Conservation (phyloP, 2,113 vertebrate species). For the Hydrolagus affinis region DNA sequence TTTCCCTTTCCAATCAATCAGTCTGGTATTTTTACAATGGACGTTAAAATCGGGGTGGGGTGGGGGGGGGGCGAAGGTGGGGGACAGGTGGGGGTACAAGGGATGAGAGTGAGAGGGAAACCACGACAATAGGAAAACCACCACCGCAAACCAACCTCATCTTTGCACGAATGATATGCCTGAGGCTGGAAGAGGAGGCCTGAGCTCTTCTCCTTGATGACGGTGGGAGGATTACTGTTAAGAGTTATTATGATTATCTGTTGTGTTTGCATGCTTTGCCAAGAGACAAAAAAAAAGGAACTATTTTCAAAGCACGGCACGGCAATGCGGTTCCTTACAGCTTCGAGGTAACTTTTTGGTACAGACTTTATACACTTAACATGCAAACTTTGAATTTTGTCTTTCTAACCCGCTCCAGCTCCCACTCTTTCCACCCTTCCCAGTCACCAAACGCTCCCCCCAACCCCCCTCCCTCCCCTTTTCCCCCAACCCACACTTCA, state of each 20-base stretch:
- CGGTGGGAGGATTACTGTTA: no score
- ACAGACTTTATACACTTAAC: background rate
- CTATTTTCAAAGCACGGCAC: slow-evolving; percentile 45
- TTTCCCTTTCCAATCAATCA: slow-evolving; percentile 25
- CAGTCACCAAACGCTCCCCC: background rate
- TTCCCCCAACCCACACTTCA: background rate
- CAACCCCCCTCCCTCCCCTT: background rate
- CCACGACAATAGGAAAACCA: no score
- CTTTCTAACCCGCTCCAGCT: slow-evolving; percentile 35
- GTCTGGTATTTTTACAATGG: slow-evolving; percentile 25
- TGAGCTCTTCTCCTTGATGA: background rate
- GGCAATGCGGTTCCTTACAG: slow-evolving; percentile 49
- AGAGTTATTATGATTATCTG: slow-evolving; percentile 34
- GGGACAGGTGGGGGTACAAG: no score
- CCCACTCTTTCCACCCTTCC: background rate
- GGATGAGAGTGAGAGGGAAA: no score
- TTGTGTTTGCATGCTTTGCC: slow-evolving; percentile 55
- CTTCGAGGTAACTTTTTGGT: slow-evolving; percentile 39
- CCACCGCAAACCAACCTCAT: no score
- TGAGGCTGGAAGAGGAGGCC: slow-evolving; percentile 39
- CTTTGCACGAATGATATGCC: slow-evolving; percentile 35
- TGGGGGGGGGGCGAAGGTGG: no score
- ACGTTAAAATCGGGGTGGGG: background rate
- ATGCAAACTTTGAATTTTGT: no score
- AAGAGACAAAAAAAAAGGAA: slow-evolving; percentile 45